Base-by-base conservation (phyloP, 2,888 invertebrate genomes). In the Drosophila mettleri region DNA sequence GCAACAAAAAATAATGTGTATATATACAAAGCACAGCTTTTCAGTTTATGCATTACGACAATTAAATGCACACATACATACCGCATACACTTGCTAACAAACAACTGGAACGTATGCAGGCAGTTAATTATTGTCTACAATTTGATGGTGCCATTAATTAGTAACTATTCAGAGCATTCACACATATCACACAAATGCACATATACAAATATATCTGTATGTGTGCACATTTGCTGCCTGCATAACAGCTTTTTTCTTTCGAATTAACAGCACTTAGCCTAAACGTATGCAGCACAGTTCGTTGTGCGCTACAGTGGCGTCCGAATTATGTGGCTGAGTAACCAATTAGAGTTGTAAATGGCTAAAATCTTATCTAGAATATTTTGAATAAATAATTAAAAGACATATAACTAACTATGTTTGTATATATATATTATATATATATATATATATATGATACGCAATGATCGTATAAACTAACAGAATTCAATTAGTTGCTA, bases 61-160 rank as follows among this genome's bases (percentile, higher is more conserved):
- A 51, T 51, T 36, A 51, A 36, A 36, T 46, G 22, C 14, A 55
- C 34, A 54, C 36, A 62, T 18, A 14, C 18, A 29, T 2, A 39
- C 39, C n/a, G 29, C 20, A 22, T 33, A 9, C 33, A 34, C n/a
- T 51, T 46, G 22, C 22, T 45, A 62, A 36, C 31, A 38, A 59
- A 46, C 41, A 39, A 49, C 18, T 36, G 48, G 55, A n/a, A 43
- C 57, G 57, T 61, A 18, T 66, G 61, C 61, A 45, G 20, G 33
- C 43, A 46, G 20, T 64, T 68, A 67, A 78, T 68, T 52, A 61
- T 41, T 62, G 39, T 59, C 61, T 57, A 49, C 51, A 68, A 55
- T 62, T 60, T 59, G 36, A 55, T 58, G 55, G 54, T 38, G 34
- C 60, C 64, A 64, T 75, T 75, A 69, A 74, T 74, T 75, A 64